A percentile compares a stretch with the other conserved stretches of the same genome.
These are phyloP conservation scores for Magallana angulata DNA, from an alignment of 1,140 invertebrate genomes.

Conservation along the genomic window DNA sequence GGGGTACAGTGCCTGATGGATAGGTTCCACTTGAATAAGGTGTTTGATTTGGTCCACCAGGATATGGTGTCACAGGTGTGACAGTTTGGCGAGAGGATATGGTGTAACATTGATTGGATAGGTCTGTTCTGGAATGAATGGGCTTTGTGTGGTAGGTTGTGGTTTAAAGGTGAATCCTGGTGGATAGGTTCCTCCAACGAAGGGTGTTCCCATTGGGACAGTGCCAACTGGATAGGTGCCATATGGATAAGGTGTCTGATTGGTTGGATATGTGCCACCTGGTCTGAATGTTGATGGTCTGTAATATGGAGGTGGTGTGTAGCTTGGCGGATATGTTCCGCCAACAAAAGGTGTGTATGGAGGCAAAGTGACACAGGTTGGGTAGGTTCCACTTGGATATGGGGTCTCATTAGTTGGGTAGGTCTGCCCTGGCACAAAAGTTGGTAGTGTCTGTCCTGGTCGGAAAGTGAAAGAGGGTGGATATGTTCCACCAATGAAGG, in stretches of 20 bases:
- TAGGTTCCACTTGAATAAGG: conserved; percentile 41
- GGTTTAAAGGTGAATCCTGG: conserved; percentile 40
- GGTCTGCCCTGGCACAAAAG: conserved; percentile 26
- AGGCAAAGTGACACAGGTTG: conserved; percentile 28
- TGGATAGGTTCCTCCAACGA: conserved; percentile 27
- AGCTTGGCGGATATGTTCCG: conserved; percentile 48
- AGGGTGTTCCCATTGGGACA: conserved; percentile 42
- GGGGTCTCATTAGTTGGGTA: conserved; percentile 41
- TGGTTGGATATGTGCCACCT: conserved; percentile 45
- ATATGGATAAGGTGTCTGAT: conserved; percentile 37
- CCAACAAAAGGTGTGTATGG: conserved; percentile 30
- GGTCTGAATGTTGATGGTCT: conserved; percentile 34
- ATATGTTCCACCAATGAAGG: conserved; percentile 38
- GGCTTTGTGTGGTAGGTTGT: conserved; percentile 8
- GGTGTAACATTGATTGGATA: conserved; percentile 42
- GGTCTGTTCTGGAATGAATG: conserved; percentile 44
- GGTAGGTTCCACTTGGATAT: conserved; percentile 33
- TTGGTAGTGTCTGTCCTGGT: conserved; percentile 17
- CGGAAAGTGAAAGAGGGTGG: conserved; percentile 31
- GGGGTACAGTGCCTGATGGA: neutral
- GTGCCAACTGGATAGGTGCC: conserved; percentile 29
- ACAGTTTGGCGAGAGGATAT: conserved; percentile 28
- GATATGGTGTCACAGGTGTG: conserved; percentile 31
- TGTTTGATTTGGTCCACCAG: conserved; percentile 34
- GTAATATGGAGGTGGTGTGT: conserved; percentile 44